Base-by-base conservation (phyloP, 2,888 invertebrate genomes). In the Lissonota sp. region DNA sequence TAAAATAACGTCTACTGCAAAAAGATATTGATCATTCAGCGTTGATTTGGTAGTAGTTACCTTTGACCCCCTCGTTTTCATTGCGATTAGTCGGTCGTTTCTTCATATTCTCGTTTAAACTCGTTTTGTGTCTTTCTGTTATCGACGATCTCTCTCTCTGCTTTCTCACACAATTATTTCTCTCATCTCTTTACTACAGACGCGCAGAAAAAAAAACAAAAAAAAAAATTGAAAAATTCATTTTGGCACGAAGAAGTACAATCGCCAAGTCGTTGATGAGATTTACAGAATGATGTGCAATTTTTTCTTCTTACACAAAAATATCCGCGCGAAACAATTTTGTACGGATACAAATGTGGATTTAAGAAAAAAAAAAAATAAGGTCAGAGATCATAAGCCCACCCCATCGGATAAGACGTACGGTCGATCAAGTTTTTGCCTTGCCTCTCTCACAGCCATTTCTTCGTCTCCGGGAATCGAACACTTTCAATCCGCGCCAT, bases 21-120 rank as follows among this genome's bases (percentile, higher is more conserved):
- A 82, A 26, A 26, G 49, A 79, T 67, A 77, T 49, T 79, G 64
- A 74, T 83, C 74, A 71, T 71, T 81, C 77, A 83, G 62, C 62
- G 44, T 1, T 84, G 67, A 80, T 26, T 26, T 83, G 76, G 82
- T 79, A 66, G 90, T 91, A 91, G 87, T 92, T 92, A 92, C 92
- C 92, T 91, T 91, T 87, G 77, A 26, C 81, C 84, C 80, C 84
- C 84, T 87, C 83, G 84, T 70, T 70, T 84, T 87, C 86, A 84
- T 79, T 86, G 85, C 83, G 83, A 84, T 86, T 86, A 83, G 78
- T 84, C 80, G 80, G 77, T 83, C 83, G 82, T 80, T 79, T 84
- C 82, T 84, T 72, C 67, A 26, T 3, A 26, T 26, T 58, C 10
- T 64, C 66, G 74, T 60, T 79, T 79, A 51, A 53, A 64, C 66